phyloP scores from a whole-genome alignment of 2,113 vertebrate species.

The Benitochromis conjunctus region DNA sequence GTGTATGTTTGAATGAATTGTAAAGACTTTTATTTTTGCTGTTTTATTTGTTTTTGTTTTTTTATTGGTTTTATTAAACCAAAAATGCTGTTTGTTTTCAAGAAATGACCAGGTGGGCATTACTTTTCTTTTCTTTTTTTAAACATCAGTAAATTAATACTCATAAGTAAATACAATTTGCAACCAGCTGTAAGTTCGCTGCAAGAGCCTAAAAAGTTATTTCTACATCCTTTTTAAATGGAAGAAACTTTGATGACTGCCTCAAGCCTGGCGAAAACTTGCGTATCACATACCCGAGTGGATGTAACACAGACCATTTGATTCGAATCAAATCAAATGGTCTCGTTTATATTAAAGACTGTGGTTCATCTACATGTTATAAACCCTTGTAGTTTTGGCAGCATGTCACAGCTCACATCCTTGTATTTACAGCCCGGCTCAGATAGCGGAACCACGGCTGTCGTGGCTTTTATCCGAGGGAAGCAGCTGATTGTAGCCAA shows the following conservation, averaged over 20 bases:
- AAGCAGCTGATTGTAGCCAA: slow-evolving; percentile 97
- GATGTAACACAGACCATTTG: not conserved
- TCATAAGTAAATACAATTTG: not conserved
- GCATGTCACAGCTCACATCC: not conserved
- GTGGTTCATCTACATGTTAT: not conserved
- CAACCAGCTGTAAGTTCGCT: not conserved
- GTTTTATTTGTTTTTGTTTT: not conserved
- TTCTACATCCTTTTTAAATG: not conserved
- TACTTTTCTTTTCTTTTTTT: not conserved
- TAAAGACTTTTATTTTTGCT: not conserved
- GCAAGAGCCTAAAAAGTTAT: not conserved
- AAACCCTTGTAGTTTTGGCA: not conserved
- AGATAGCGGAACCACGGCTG: slow-evolving; percentile 95
- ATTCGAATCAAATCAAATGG: not conserved
- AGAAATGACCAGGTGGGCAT: not conserved
- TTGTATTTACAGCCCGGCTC: slow-evolving; percentile 83
- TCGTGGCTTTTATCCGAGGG: slow-evolving; percentile 92
- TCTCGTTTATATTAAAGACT: not conserved
- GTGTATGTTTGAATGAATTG: too few relatives aligned
- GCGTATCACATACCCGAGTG: not conserved
- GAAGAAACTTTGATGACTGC: not conserved
- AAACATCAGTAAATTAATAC: not conserved
- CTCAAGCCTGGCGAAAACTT: not conserved
- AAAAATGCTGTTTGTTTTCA: not conserved
- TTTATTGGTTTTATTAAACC: not conserved